A percentile compares a stretch with the other conserved stretches of the same genome.
These are phyloP conservation scores for Petrocephalus zakoni DNA, from an alignment of 2,113 vertebrate genomes.

Conservation along the genomic window DNA sequence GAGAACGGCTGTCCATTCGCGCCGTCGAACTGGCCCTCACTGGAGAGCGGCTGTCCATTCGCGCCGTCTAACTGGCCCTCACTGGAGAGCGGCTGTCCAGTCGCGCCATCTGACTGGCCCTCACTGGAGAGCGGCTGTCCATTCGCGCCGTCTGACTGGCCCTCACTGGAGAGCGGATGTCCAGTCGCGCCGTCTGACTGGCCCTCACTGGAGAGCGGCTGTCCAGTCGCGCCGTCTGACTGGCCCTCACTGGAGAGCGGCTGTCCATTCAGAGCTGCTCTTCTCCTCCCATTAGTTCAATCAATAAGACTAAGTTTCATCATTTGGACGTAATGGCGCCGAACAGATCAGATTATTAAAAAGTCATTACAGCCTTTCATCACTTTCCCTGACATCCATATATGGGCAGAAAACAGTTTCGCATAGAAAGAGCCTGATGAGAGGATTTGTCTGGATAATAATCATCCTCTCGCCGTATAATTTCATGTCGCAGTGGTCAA, in stretches of 20 bases:
- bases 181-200: no score
- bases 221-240: constrained; percentile 13
- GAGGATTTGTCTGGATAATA: not conserved
- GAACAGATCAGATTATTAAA: constrained; percentile 56
- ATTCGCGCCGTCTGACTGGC: no score
- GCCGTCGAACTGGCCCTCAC: no score
- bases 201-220: no score
- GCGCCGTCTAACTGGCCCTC: no score
- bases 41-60: no score
- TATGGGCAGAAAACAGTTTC: constrained; percentile 29
- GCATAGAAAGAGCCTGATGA: constrained; percentile 24
- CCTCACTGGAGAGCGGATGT: no score
- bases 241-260: constrained; percentile 36
- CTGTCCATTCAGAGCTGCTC: constrained; percentile 36
- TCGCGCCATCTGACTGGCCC: constrained; percentile 11
- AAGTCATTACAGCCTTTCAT: constrained; percentile 46
- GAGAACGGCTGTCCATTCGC: constrained; percentile 38
- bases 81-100: no score
- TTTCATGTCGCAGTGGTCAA: not conserved
- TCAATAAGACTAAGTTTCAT: constrained; percentile 47
- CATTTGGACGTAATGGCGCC: constrained; percentile 41
- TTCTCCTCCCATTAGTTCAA: constrained; percentile 40
- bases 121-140: constrained; percentile 37
- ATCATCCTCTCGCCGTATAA: not conserved
- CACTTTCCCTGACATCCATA: constrained; percentile 42